Base-by-base conservation (phyloP, 2,888 invertebrate species). In the Trichopoda pennipes region DNA sequence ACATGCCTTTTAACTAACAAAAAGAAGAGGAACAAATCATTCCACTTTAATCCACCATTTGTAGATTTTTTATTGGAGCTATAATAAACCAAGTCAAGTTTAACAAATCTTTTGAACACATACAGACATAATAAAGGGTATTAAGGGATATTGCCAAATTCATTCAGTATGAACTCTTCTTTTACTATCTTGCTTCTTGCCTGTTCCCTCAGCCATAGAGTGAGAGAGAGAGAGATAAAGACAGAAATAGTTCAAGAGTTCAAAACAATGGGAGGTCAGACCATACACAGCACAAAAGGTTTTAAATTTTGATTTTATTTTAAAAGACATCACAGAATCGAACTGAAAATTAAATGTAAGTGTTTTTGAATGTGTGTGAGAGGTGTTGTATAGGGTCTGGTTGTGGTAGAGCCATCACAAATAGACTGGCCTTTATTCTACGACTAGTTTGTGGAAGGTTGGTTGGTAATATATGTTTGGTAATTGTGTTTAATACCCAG, bases 281-380 rank as follows among this genome's bases (percentile, higher is more conserved):
- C 85, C 85, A 85, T 80, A 79, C 81, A 85, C 86, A 85, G 84
- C 81, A 85, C 83, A 84, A 81, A 86, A 85, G 85, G 85, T 85
- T 86, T 44, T 42, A 64, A 6, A 42, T 14, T 56, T 56, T 38
- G 42, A 7, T 28, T 28, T 28, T 28, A 4, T 28, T 28, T 42
- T 28, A 3, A 44, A 58, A 61, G 69, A 61, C 49, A 85, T 83
- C 84, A 83, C 84, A 83, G 79, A 75, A 58, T 69, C 23, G 58
- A 53, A 84, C 55, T 78, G 79, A 78, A 84, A 81, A 81, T 80
- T 84, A 80, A 81, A 74, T 76, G 79, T 72, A 75, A 80, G 78
- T 53, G 60, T 79, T 16, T 79, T 16, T 72, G 47, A 58, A 28
- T 73, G 66, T 58, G 47, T 80, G 28, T 64, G 23, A 42, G 53